phyloP scores from a whole-genome alignment of 2,797 vertebrate species.

The Hybognathus amarus region DNA sequence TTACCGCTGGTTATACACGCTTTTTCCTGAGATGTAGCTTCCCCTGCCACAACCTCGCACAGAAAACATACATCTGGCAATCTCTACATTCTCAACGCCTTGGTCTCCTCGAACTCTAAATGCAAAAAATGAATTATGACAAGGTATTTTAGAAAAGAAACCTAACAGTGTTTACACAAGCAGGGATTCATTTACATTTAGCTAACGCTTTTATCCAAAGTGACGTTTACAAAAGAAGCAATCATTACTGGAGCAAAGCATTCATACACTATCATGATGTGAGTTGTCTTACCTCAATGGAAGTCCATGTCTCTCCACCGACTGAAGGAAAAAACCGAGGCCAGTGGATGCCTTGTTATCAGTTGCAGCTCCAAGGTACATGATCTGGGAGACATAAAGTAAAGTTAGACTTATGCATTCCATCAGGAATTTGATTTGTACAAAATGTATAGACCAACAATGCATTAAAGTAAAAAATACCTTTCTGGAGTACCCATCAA shows the following conservation, averaged over 20 bases:
- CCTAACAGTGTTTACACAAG: too few relatives aligned
- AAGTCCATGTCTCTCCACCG: constrained; percentile 31
- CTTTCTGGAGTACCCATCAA: constrained; percentile 27
- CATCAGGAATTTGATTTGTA: too few relatives aligned
- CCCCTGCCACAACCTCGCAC: too few relatives aligned
- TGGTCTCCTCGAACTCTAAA: constrained; percentile 70
- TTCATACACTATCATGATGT: too few relatives aligned
- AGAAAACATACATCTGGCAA: too few relatives aligned
- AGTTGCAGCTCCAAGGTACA: constrained; percentile 29
- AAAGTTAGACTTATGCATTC: background rate
- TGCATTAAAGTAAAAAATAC: background rate
- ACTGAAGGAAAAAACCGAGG: constrained; percentile 30
- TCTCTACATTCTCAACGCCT: constrained; percentile 57
- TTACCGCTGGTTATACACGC: background rate
- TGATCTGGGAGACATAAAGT: constrained; percentile 5
- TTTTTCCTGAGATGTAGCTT: too few relatives aligned
- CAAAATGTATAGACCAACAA: background rate
- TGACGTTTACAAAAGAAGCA: too few relatives aligned
- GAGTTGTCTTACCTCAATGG: background rate
- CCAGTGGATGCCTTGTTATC: constrained; percentile 41
- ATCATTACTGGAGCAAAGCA: background rate
- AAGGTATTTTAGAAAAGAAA: background rate
- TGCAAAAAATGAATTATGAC: background rate
- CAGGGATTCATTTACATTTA: too few relatives aligned
- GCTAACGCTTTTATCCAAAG: too few relatives aligned